Percentiles rank a stretch among this genome's conserved stretches.
Conservation (phyloP, 2,888 invertebrate species). For the Tetanocera ferruginea region DNA sequence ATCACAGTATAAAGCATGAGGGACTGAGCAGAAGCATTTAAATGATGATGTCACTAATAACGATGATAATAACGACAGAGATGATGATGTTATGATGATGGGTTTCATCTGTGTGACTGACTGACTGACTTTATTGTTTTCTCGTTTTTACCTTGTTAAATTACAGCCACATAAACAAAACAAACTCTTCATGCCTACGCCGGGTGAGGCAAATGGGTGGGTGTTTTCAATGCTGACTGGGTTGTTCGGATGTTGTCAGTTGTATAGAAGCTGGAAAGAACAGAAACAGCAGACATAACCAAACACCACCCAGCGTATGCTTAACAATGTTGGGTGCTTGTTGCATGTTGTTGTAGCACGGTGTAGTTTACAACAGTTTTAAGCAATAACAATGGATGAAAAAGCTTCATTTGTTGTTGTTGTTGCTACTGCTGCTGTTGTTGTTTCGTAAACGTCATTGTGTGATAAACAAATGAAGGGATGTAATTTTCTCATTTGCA, state of each 20-base stretch:
- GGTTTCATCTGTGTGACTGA: constrained; percentile 4
- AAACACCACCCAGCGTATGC: no score
- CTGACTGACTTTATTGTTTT: constrained; percentile 58
- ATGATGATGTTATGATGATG: constrained; percentile 1
- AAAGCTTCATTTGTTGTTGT: constrained; percentile 39
- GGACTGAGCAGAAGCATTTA: not conserved
- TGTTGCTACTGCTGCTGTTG: constrained; percentile 34
- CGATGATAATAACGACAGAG: not conserved
- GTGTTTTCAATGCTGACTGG: not conserved
- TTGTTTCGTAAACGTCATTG: constrained; percentile 42
- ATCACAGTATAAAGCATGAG: constrained; percentile 13
- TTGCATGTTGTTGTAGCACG: constrained; percentile 16
- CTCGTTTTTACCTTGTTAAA: constrained; percentile 67
- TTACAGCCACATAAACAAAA: constrained; percentile 66
- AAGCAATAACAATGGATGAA: constrained; percentile 52
- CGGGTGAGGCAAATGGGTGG: not conserved
- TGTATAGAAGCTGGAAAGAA: not conserved
- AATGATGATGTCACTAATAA: not conserved
- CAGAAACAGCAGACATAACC: constrained; percentile 42
- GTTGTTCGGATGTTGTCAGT: constrained; percentile 1
- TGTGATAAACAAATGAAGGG: constrained; percentile 67
- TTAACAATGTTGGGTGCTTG: not conserved
- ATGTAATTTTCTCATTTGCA: constrained; percentile 64
- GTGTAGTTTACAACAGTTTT: constrained; percentile 47
- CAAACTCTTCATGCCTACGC: constrained; percentile 22